Evolutionary conservation across 2,797 vertebrate genomes (phyloP), one percentile per base, ranked within the genome.

Genomic region (Garrulus glandarius): DNA sequence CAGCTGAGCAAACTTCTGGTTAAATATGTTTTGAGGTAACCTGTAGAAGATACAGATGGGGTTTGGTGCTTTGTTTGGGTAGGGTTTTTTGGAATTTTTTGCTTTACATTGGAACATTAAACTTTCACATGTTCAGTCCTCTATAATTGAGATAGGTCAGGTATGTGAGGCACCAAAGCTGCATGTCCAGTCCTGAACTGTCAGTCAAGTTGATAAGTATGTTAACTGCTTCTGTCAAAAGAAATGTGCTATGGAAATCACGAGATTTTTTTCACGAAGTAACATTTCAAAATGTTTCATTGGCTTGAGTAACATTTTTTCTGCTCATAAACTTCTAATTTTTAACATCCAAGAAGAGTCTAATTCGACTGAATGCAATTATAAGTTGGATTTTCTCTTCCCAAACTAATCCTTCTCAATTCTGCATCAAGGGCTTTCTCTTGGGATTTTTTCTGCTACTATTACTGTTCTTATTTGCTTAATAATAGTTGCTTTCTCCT

Each of bases 41-140:
- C 19, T 85, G 17, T 43, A 56, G 60, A 63, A 74, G 8, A 49
- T 27, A 18, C 1, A 41, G 18, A 9, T 81, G 3, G 0, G 2
- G 23, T 72, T 74, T 79, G 13, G 52, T 82, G 34, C 26, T 76
- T 74, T 57, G 5, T 36, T 75, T 69, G 29, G 9, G 19, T 76
- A 49, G 19, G 5, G 2, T 0, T 26, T 64, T 59, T 24, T 5
- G 19, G 12, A 5, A 3, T 10, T 3, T 29, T 65, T 61, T 67
- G 1, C 24, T 76, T 80, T 74, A 41, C 32, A 30, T 64, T 3
- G 49, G 23, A 52, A 20, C 19, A 49, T 72, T 64, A 29, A 43
- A n/a, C 13, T 78, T 61, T 55, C 18, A 22, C 9, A 5, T 30
- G 4, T 32, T 89, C 17, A 67, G 0, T 26, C 4, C 5, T 39